Conservation (phyloP, 2,113 vertebrate genomes). For the Tragelaphus scriptus region DNA sequence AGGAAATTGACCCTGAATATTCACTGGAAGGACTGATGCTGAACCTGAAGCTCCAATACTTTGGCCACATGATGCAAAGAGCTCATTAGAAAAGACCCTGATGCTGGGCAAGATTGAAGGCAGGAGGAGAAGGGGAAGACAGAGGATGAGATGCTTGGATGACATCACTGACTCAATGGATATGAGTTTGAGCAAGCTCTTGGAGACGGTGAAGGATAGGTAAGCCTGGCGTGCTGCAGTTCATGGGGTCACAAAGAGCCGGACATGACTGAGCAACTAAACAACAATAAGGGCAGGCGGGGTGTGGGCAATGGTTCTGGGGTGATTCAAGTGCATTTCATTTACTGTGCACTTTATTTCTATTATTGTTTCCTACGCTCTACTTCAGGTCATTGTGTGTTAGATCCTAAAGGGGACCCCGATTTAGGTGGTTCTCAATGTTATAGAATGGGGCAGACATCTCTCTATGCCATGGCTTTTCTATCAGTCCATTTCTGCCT, state of each 20-base stretch:
- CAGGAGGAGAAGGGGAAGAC: not conserved
- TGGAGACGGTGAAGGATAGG: not conserved
- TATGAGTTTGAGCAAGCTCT: not conserved
- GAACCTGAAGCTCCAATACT: not conserved
- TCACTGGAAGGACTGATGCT: not conserved
- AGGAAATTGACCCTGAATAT: not conserved
- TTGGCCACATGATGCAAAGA: not conserved
- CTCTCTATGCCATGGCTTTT: rapidly evolving
- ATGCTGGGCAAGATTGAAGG: not conserved
- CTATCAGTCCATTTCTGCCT: not conserved
- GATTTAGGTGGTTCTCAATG: not conserved
- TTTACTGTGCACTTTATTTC: not conserved
- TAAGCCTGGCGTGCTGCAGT: not conserved
- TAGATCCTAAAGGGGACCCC: not conserved
- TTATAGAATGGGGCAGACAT: not conserved
- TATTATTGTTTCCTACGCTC: not conserved
- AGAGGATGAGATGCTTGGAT: not conserved
- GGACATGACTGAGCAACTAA: not conserved
- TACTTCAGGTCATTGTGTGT: not conserved
- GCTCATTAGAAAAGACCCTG: not conserved
- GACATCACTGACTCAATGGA: not conserved
- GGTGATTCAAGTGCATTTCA: not conserved
- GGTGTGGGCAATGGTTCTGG: rapidly evolving
- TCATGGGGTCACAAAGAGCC: not conserved
- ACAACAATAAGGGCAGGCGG: not conserved